Base-by-base conservation (phyloP, 2,113 vertebrate species). In the Cochlearius cochlearius region DNA sequence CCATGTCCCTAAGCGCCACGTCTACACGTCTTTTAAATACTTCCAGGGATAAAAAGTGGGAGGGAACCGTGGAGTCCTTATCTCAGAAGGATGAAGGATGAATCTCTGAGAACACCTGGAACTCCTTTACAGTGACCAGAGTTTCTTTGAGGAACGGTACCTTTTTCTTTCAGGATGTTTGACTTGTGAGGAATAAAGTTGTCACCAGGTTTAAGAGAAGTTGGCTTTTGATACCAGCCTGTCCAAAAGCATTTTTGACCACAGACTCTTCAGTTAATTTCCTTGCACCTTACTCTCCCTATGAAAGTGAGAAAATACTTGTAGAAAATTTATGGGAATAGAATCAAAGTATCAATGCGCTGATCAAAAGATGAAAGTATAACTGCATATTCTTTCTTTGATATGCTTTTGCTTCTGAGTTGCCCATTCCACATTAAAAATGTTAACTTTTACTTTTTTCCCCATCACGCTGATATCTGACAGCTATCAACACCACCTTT, bases 1-100 rank as follows among this genome's bases (percentile, higher is more conserved):
- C 43, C 17, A 1, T 2, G 1, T 45, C 56, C 39, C 41, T 5
- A 22, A n/a, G 30, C 0, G 4, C 17, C 82, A 23, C 11, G 1
- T 32, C 39, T 50, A 10, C 13, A 25, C 0, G 1, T 84, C 32
- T 62, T 62, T 38, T 43, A 43, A 68, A 73, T 25, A 29, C 15
- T 8, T 55, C 11, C 55, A 60, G n/a, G 49, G 25, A 15, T 82
- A 49, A 47, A 47, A 78, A 71, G 22, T 1, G 62, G 30, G 55
- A 69, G 15, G 16, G 47, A 63, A 22, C 15, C 1, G 0, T n/a
- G 26, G 17, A 47, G 21, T 71, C 21, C 45, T 25, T 79, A 30
- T 38, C 50, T 74, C 12, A 6, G 50, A 83, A 22, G n/a, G 20
- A 23, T 3, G 4, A 82, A 41, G 52, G 56, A 15, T 71, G 21